Evolutionary conservation across 1,140 invertebrate genomes (phyloP).

Genomic region (Drosophila teissieri): DNA sequence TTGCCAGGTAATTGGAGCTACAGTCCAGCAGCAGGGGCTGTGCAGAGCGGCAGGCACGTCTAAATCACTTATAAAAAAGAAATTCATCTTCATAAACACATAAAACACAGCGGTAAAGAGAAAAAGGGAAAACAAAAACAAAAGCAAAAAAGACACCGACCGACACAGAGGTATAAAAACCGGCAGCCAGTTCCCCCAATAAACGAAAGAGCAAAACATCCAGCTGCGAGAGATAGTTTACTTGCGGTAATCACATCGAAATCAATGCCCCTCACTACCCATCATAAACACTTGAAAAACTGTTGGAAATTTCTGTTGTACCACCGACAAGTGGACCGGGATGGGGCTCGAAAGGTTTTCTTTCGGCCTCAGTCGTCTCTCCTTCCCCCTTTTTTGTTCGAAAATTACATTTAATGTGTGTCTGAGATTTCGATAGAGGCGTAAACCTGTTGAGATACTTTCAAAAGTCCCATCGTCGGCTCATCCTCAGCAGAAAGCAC

Average conservation of each 20-base stretch:
- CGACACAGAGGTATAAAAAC: constrained; percentile 28
- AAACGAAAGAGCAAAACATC: constrained; percentile 1
- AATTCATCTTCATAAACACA: constrained; percentile 76
- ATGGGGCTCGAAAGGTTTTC: constrained; percentile 32
- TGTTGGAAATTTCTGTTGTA: constrained; percentile 73
- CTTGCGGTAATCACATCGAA: constrained; percentile 69
- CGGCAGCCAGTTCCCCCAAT: constrained; percentile 37
- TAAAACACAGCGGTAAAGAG: not conserved
- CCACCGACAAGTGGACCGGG: constrained; percentile 56
- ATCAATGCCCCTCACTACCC: constrained; percentile 9
- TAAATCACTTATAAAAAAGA: constrained; percentile 75
- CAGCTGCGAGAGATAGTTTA: constrained; percentile 74
- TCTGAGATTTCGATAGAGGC: constrained; percentile 65
- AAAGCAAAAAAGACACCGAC: constrained; percentile 1
- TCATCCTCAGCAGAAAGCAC: constrained; percentile 2
- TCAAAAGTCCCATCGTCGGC: constrained; percentile 23
- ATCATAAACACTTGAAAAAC: constrained; percentile 75
- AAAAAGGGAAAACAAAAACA: constrained; percentile 30
- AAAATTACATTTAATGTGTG: constrained; percentile 75
- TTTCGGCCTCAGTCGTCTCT: constrained; percentile 21
- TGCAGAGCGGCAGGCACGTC: constrained; percentile 25
- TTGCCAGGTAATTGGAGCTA: constrained; percentile 74
- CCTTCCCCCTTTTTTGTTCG: constrained; percentile 18
- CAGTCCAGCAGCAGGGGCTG: constrained; percentile 22
- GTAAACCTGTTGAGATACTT: constrained; percentile 75